Base-by-base conservation (phyloP, 2,113 vertebrate genomes). In the Heterotis niloticus region DNA sequence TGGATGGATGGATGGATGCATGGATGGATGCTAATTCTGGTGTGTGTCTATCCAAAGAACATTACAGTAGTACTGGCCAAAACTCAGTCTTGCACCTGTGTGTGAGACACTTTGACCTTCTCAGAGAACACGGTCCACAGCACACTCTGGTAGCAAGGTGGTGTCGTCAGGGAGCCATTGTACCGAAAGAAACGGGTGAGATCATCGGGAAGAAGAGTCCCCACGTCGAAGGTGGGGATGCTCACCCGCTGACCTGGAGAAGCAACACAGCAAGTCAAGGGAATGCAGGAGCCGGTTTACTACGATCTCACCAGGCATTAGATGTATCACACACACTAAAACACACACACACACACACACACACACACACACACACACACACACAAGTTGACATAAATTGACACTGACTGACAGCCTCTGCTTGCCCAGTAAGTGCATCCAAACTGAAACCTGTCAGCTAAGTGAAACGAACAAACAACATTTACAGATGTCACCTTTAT, bases 141-240 rank as follows among this genome's bases (percentile, higher is more conserved):
- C 1, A 98, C 96, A 0, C 90, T 93, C 87, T 98, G 91, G 84
- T 87, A 84, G 89, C 97, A 99, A 9, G 96, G 96, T 0, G 96
- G 97, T 0, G 96, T 98, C 2, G 96, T 98, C 28, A 98, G 92
- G 0, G 97, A 98, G 62, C 97, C 97, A 0, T 94, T 96, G 90
- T 99, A 99, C 4, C 94, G 93, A 76, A 94, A 98, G 84, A 91
- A 99, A 29, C 88, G 91, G 0, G 87, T 90, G 14, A 95, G 87
- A 59, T 92, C 85, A 0, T 56, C 10, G 0, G 96, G 97, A 5
- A 98, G 90, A 83, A 99, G 89, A 0, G 86, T 89, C 26, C 85
- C 82, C 24, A 98, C 23, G 4, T 88, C 90, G 86, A 98, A 98
- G 64, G 93, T 85, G 0, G 93, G 92, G 78, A 98, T 89, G 0